phyloP scores from a whole-genome alignment of 2,797 vertebrate species.

The Cetoscarus ocellatus region DNA sequence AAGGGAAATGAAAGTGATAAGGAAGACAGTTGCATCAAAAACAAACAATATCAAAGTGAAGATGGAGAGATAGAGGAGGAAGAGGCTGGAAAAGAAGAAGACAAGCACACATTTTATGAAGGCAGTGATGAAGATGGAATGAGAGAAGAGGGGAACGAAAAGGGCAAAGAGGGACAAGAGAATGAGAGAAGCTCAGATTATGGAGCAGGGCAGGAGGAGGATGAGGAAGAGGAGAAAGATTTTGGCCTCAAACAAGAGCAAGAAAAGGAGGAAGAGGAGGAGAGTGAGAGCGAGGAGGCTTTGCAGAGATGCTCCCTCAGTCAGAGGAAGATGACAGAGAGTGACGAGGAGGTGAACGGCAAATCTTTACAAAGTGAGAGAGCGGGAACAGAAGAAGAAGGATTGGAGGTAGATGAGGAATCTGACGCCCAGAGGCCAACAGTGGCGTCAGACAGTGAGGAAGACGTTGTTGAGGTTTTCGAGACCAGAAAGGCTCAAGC shows the following conservation, averaged over 20 bases:
- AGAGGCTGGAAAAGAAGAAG: neutral
- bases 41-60: conserved; percentile 4
- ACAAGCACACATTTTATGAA: conserved; percentile 22
- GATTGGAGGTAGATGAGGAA: conserved; percentile 29
- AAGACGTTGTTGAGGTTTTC: conserved; percentile 49
- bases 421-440: conserved; percentile 12
- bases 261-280: conserved; percentile 12
- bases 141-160: conserved; percentile 14
- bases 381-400: conserved; percentile 35
- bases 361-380: conserved; percentile 28
- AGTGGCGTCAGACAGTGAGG: conserved; percentile 44
- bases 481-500: conserved; percentile 4
- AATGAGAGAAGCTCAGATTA: conserved; percentile 11
- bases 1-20: conserved; percentile 14
- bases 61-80: conserved; percentile 21
- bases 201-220: neutral
- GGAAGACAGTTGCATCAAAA: neutral
- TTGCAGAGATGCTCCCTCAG: conserved; percentile 65
- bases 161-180: conserved; percentile 8
- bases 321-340: conserved; percentile 27
- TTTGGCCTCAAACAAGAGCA: neutral
- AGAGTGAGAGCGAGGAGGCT: conserved; percentile 33
- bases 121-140: conserved; percentile 23
- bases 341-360: conserved; percentile 41
- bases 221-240: conserved; percentile 16